Evolutionary conservation across 2,113 vertebrate species (phyloP).

Genomic region (Lophura nycthemera): DNA sequence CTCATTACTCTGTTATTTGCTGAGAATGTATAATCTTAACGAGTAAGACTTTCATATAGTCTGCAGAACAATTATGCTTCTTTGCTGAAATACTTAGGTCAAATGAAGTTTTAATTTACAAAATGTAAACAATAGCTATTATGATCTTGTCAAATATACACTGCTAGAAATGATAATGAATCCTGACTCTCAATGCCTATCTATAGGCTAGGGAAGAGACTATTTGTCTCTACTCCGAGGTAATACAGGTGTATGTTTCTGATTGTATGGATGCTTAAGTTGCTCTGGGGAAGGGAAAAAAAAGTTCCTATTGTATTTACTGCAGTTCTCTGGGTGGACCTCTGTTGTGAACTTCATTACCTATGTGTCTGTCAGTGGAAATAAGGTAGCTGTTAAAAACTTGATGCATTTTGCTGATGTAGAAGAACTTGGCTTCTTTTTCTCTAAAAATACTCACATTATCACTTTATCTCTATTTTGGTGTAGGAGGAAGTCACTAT

Average conservation of each 20-base stretch:
- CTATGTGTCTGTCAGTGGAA: neutral
- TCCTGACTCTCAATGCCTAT: neutral
- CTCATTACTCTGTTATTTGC: neutral
- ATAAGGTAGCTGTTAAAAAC: neutral
- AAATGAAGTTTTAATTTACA: neutral
- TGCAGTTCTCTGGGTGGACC: neutral
- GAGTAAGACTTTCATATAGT: neutral
- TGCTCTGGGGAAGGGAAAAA: neutral
- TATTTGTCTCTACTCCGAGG: neutral
- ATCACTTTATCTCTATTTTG: neutral
- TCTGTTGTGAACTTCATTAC: neutral
- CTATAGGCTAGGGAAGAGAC: neutral
- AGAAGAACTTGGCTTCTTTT: neutral
- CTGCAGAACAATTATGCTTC: neutral
- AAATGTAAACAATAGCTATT: neutral
- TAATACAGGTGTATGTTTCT: fast-evolving
- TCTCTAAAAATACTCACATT: neutral
- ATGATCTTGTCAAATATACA: neutral
- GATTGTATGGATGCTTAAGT: neutral
- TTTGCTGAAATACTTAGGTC: neutral
- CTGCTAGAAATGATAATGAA: neutral
- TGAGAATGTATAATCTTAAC: neutral
- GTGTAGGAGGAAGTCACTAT: neutral
- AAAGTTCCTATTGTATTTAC: neutral
- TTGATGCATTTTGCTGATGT: neutral